Evolutionary conservation across 2,797 vertebrate genomes (phyloP), one percentile per base, ranked within the genome.

Genomic region (Sebastes taczanowskii): DNA sequence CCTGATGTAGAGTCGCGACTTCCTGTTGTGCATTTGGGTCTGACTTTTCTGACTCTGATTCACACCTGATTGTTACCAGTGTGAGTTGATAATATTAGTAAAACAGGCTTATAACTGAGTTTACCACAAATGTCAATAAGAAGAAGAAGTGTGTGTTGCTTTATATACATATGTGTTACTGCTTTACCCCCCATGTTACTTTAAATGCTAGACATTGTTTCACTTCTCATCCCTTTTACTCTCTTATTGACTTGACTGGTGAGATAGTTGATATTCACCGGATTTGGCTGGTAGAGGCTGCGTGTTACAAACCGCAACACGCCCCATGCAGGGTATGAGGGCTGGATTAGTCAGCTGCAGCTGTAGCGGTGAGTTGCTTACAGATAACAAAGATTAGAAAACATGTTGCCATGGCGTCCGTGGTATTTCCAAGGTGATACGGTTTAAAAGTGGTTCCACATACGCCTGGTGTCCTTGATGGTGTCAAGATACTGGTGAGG

Each of bases 351-450:
- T 92, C 88, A 88, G 88, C 84, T 91, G 88, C 22, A 52, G 84
- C 87, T 88, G 86, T 81, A 90, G 89, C 86, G 86, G 85, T 81
- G 78, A 84, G 77, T 91, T 92, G 90, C 89, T 91, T 91, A 91
- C 90, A 89, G 93, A 94, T 93, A 94, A 93, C 91, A 93, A 91
- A 93, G 94, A 94, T 94, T 92, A 91, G 89, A 95, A 89, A 93
- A 86, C 88, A 83, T 79, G 95, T 95, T 95, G 91, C 93, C 94
- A 95, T 96, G 94, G 93, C 16, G 63, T 86, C 90, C n/a, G 64
- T 86, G 85, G 84, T 91, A 91, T 91, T 94, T 95, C 89, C 93
- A 94, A 94, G 92, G 94, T 90, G 92, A 94, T 89, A 61, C 53
- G 84, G 86, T 92, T 91, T 91, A 89, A 93, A 92, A 88, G 82